phyloP scores from a whole-genome alignment of 2,113 vertebrate species.

The Otis tarda region DNA sequence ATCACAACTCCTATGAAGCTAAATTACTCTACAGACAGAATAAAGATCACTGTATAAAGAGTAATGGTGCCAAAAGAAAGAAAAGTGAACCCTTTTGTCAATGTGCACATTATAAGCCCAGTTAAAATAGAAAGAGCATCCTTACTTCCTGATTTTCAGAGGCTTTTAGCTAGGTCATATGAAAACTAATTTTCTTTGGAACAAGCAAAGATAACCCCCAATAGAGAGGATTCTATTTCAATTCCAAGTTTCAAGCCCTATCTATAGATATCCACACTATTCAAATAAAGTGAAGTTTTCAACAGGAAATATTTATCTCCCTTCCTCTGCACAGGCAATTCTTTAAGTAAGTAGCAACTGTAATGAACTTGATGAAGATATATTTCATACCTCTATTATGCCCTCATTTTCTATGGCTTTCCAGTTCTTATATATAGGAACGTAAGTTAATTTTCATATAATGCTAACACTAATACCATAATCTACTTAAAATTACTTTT shows the following conservation, averaged over 20 bases:
- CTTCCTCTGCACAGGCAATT: not conserved
- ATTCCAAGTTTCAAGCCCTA: not conserved
- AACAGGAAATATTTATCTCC: not conserved
- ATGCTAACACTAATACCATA: not conserved
- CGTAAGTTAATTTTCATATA: not conserved
- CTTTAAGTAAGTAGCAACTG: not conserved
- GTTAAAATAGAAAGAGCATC: not conserved
- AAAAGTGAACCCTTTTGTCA: not conserved
- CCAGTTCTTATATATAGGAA: not conserved
- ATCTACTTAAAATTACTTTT: not conserved
- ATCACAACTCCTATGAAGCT: not conserved
- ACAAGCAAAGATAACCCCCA: not conserved
- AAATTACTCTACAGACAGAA: not conserved
- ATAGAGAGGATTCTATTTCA: not conserved
- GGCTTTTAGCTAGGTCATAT: not conserved
- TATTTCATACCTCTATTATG: not conserved
- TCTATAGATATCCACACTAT: not conserved
- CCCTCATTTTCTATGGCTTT: not conserved
- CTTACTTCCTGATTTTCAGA: not conserved
- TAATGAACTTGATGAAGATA: not conserved
- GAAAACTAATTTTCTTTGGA: not conserved
- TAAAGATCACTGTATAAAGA: not conserved
- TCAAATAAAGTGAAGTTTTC: not conserved
- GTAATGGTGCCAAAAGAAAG: not conserved
- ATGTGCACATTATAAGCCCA: not conserved